Conservation (phyloP, 1,140 invertebrate species). For the Drosophila ficusphila region DNA sequence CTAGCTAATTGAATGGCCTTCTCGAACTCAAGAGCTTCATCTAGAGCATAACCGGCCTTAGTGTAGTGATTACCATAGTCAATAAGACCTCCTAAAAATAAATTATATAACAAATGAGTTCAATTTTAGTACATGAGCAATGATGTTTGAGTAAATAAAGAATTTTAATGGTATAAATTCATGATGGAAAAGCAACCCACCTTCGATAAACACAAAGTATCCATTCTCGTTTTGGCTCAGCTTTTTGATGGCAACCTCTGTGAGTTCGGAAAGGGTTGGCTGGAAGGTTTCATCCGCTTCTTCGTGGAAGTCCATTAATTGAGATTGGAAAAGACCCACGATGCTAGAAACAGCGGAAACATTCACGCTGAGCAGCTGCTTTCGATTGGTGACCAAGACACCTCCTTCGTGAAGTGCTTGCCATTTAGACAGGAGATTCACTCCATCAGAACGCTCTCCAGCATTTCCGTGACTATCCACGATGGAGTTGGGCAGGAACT, state of each 20-base stretch:
- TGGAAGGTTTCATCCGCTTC: slow-evolving; percentile 86
- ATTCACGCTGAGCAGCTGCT: slow-evolving; percentile 83
- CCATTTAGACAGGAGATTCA: slow-evolving; percentile 86
- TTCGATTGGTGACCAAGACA: slow-evolving; percentile 87
- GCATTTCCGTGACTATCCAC: slow-evolving; percentile 84
- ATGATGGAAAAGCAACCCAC: too few species aligned
- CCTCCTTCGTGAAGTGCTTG: slow-evolving; percentile 55
- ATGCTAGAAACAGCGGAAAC: slow-evolving; percentile 60
- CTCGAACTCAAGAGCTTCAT: slow-evolving; percentile 88
- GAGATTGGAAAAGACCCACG: slow-evolving; percentile 85
- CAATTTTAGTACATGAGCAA: too few species aligned
- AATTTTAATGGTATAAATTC: too few species aligned
- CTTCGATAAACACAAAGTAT: slow-evolving; percentile 87
- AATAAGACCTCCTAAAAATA: slow-evolving; percentile 86
- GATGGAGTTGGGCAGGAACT: slow-evolving; percentile 85
- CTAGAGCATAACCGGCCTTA: slow-evolving; percentile 87
- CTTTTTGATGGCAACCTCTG: slow-evolving; percentile 89
- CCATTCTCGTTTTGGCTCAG: slow-evolving; percentile 88
- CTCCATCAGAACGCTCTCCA: slow-evolving; percentile 85
- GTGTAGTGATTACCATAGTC: slow-evolving; percentile 90
- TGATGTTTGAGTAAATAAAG: too few species aligned
- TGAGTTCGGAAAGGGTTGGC: slow-evolving; percentile 92
- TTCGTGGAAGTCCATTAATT: slow-evolving; percentile 85
- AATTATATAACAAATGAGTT: too few species aligned
- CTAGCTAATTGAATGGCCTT: slow-evolving; percentile 87